Conservation (phyloP, 1,140 invertebrate species). For the Bombus sylvicola region DNA sequence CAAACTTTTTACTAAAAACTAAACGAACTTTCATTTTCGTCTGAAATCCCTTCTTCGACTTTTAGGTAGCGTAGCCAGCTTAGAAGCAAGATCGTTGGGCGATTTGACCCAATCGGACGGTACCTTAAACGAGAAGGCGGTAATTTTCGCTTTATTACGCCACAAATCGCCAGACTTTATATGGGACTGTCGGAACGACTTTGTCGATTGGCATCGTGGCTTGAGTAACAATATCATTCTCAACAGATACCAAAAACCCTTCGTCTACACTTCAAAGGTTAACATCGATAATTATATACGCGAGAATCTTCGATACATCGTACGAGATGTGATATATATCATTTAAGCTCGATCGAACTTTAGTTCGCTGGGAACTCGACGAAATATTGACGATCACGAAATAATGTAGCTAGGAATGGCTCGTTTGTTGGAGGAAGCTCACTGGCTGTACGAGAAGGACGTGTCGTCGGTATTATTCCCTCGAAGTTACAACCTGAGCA, state of each 20-base stretch:
- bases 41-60: neutral
- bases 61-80: slow-evolving; percentile 67
- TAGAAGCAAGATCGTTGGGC: slow-evolving; percentile 73
- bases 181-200: slow-evolving; percentile 79
- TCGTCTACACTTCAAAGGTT: slow-evolving; percentile 79
- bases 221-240: slow-evolving; percentile 69
- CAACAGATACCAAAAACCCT: slow-evolving; percentile 75
- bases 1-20: neutral
- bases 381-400: neutral
- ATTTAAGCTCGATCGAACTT: neutral
- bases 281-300: neutral
- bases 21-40: neutral
- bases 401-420: slow-evolving; percentile 83
- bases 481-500: slow-evolving; percentile 85
- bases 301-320: too few species aligned
- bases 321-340: neutral
- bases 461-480: slow-evolving; percentile 85
- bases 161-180: slow-evolving; percentile 75
- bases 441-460: slow-evolving; percentile 85
- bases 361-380: neutral
- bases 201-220: slow-evolving; percentile 74
- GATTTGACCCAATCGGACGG: slow-evolving; percentile 71
- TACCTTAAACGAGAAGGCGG: slow-evolving; percentile 72
- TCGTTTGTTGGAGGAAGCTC: slow-evolving; percentile 84
- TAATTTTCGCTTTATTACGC: slow-evolving; percentile 72